Base-by-base conservation (phyloP, 2,113 vertebrate genomes). In the Platichthys flesus region DNA sequence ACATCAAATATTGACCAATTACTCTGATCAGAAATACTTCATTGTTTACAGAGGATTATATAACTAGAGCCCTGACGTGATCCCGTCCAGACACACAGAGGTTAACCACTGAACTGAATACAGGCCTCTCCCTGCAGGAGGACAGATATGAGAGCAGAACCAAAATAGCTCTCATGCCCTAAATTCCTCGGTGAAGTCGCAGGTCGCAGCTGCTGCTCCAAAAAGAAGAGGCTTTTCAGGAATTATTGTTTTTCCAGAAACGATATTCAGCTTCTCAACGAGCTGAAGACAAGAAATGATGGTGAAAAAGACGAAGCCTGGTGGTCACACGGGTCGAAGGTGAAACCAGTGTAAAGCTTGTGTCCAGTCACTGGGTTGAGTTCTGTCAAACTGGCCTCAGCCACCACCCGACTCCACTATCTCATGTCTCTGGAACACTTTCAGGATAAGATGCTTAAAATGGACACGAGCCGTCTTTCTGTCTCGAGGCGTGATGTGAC, bases 161-260 rank as follows among this genome's bases (percentile, higher is more conserved):
- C 81, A 82, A 90, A 93, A 93, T 91, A 93, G 88, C 79, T 66
- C 78, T 59, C 61, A 0, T 89, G 89, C 65, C 90, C 90, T 80
- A 79, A 86, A 90, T 92, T 91, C 84, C 67, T 82, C 76, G 57
- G 63, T 23, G 24, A 61, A 60, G 71, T 60, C 71, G 24, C 31
- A 31, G 76, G 70, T 62, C 81, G 3, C 55, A 59, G 71, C 24
- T 61, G 18, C 76, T 10, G 61, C 51, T 72, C 26, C 55, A 77
- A 66, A 69, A 67, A 15, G 6, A 31, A 8, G 0, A 23, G 0
- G 0, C 2, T 18, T 75, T 70, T 0, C 0, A 40, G n/a, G 55
- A 51, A 40, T 9, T 1, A 24, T 12, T 10, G 15, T 18, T 37
- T 45, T 31, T 31, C 31, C 16, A 4, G 52, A 9, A 57, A 68